Conservation (phyloP, 92 coral and sea anemone genomes). For the Bergia sp. region DNA sequence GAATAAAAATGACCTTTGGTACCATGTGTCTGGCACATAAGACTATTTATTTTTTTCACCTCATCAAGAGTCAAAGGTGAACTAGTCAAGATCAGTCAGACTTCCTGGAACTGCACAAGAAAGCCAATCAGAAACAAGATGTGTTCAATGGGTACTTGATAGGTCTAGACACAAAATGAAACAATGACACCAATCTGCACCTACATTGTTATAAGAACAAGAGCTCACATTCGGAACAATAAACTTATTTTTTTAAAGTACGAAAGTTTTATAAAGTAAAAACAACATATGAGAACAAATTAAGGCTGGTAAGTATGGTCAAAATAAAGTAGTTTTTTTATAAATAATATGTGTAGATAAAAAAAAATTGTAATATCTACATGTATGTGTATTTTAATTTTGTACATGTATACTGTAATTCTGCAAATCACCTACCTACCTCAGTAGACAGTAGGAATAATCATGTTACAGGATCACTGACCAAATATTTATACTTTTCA, state of each 20-base stretch:
- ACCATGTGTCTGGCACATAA: background rate
- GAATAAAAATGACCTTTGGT: background rate
- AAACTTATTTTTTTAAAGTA: too few relatives aligned
- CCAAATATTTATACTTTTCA: too few relatives aligned
- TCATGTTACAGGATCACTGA: background rate
- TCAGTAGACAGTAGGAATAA: too few relatives aligned
- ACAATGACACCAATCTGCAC: background rate
- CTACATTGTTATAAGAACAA: too few relatives aligned
- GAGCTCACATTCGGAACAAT: too few relatives aligned
- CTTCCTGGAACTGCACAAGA: background rate
- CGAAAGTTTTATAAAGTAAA: background rate
- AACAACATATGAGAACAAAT: too few relatives aligned
- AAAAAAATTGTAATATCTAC: too few relatives aligned
- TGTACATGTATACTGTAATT: background rate
- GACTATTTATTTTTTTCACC: background rate
- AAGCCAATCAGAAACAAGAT: background rate
- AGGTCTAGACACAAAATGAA: slow-evolving; percentile 4
- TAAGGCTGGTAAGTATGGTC: too few relatives aligned
- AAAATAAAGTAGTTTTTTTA: too few relatives aligned
- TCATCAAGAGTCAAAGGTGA: background rate
- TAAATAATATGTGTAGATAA: too few relatives aligned
- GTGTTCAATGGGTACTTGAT: background rate
- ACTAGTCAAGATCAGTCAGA: background rate
- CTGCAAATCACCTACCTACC: background rate
- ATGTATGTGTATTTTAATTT: too few relatives aligned